Conservation (phyloP, 2,888 invertebrate species). For the Dorcus hopei region DNA sequence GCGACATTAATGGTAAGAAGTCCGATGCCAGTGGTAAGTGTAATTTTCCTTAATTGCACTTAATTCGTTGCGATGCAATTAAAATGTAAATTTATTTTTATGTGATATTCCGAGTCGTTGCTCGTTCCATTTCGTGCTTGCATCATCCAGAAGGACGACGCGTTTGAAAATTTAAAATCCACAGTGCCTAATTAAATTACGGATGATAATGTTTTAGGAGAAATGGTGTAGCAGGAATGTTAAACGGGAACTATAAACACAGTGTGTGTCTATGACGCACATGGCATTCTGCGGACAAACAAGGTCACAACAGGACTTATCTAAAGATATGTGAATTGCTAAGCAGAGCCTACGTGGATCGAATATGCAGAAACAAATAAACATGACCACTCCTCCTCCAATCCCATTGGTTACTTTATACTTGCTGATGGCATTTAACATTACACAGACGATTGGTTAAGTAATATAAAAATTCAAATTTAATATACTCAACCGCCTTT, state of each 20-base stretch:
- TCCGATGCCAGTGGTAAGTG: too few species aligned
- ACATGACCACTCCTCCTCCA: conserved; percentile 42
- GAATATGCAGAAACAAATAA: conserved; percentile 48
- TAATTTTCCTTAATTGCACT: too few species aligned
- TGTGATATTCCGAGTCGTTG: too few species aligned
- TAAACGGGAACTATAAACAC: conserved; percentile 1
- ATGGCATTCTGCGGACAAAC: conserved; percentile 31
- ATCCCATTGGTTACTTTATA: conserved; percentile 40
- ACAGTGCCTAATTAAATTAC: background rate
- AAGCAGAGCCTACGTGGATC: conserved; percentile 40
- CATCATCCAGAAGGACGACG: too few species aligned
- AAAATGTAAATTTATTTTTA: too few species aligned
- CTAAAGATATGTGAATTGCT: conserved; percentile 39
- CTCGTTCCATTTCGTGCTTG: too few species aligned
- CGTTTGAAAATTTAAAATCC: background rate
- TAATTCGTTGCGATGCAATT: too few species aligned
- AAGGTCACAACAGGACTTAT: conserved; percentile 32
- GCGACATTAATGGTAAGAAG: too few species aligned
- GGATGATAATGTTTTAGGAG: background rate
- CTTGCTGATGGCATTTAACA: conserved; percentile 44
- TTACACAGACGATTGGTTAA: conserved; percentile 50
- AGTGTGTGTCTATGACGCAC: conserved; percentile 21
- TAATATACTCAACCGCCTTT: conserved; percentile 39
- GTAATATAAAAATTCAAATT: conserved; percentile 51
- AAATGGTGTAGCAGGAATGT: background rate